These are phyloP conservation scores for Bradypodion pumilum DNA, from an alignment of 2,797 vertebrate species.

Conservation along the genomic window DNA sequence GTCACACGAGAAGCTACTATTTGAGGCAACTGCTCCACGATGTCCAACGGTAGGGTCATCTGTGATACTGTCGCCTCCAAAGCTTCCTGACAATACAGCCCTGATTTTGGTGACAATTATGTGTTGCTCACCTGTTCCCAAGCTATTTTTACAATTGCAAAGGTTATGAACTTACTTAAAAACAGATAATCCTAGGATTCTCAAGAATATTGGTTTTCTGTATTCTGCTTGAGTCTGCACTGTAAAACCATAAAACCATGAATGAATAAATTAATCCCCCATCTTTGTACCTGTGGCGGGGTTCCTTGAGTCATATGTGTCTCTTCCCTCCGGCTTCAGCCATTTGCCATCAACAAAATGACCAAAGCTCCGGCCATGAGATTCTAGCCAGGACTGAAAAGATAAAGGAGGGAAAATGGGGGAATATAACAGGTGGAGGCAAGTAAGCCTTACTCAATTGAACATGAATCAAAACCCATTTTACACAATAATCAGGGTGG, in stretches of 20 bases:
- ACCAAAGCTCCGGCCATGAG: slow-evolving; percentile 65
- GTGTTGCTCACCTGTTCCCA: background rate
- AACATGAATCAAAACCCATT: background rate
- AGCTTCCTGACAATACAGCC: background rate
- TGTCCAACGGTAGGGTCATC: no score
- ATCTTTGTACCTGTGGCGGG: slow-evolving; percentile 64
- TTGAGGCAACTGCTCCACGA: no score
- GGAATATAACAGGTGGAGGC: background rate
- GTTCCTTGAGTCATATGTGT: slow-evolving; percentile 48
- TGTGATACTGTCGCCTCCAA: no score
- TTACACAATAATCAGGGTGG: background rate
- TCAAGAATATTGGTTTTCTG: background rate
- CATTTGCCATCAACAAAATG: slow-evolving; percentile 71
- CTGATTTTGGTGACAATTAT: background rate
- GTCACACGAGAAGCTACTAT: no score
- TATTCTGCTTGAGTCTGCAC: no score
- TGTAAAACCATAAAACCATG: background rate
- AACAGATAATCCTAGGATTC: background rate
- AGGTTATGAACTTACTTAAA: background rate
- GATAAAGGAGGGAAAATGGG: background rate
- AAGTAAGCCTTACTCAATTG: background rate
- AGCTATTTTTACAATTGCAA: background rate
- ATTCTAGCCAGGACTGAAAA: slow-evolving; percentile 73
- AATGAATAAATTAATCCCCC: background rate
- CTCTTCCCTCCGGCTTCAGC: slow-evolving; percentile 62